Base-by-base conservation (phyloP, 2,113 vertebrate genomes). In the Oncorhynchus keta region DNA sequence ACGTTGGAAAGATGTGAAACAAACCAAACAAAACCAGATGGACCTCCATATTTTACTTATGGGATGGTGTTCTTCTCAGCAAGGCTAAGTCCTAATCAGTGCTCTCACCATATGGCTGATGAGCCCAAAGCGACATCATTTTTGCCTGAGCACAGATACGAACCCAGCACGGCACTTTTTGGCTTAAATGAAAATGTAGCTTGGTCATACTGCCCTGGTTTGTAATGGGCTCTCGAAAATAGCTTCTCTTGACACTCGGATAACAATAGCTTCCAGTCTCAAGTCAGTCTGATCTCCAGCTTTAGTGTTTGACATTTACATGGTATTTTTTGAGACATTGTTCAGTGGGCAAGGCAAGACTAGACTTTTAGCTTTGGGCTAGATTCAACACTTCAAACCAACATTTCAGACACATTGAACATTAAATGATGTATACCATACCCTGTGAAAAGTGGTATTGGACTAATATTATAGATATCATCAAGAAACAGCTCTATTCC, bases 51-150 rank as follows among this genome's bases (percentile, higher is more conserved):
- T 89, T 83, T 84, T 79, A 81, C 79, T 85, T 75, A 86, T 79
- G 83, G 82, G 84, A 12, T 64, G 67, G 51, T 61, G 75, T 84
- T 82, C 81, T 71, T 85, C 86, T 78, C 87, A 85, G 86, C 78
- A 72, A 78, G 88, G 74, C 82, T 89, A 77, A 55, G 11, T 59
- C 82, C 87, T 89, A 86, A 87, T 92, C 77, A 61, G 73, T 70
- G 26, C 78, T 66, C 59, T 76, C 39, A 84, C 81, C 87, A 90
- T 89, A 88, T 89, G 88, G 85, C 76, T 73, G 81, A 81, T 85
- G 72, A 88, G 83, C 83, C 79, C 64, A 74, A 71, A 85, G 32
- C 13, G 12, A 18, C 18, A 69, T n/a, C 3, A 18, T 76, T 66
- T 66, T 66, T n/a, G 49, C 28, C 18, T 3, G 7, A 20, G 7